Conservation (phyloP, 2,888 invertebrate species). For the Campoplex capitator region DNA sequence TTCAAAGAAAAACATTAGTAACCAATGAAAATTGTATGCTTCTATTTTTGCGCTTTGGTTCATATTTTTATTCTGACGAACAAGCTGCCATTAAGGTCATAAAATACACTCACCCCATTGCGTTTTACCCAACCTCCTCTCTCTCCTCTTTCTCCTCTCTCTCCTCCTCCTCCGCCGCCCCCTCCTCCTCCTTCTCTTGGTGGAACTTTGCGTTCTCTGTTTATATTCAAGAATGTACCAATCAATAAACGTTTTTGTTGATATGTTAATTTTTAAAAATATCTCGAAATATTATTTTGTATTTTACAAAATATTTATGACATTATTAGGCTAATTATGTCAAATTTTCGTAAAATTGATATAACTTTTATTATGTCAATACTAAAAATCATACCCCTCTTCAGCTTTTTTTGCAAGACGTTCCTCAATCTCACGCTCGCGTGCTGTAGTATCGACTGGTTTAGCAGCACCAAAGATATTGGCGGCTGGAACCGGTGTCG, state of each 20-base stretch:
- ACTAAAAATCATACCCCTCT: slow-evolving; percentile 73
- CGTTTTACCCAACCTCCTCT: slow-evolving; percentile 77
- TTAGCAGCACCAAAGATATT: slow-evolving; percentile 97
- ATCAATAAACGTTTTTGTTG: neutral
- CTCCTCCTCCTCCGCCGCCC: slow-evolving; percentile 2
- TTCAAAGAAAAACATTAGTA: neutral
- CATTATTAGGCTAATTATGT: neutral
- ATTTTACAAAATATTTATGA: too few species aligned
- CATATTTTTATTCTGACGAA: neutral
- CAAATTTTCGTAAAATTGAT: neutral
- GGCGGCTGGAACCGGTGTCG: slow-evolving; percentile 87
- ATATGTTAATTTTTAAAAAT: neutral
- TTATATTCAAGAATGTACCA: neutral
- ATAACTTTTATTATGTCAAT: neutral
- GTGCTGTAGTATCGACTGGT: slow-evolving; percentile 96
- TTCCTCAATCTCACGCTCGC: slow-evolving; percentile 96
- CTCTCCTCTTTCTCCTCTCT: neutral
- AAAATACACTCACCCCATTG: slow-evolving; percentile 74
- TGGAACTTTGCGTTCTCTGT: slow-evolving; percentile 70
- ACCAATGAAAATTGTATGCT: neutral
- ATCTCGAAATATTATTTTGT: neutral
- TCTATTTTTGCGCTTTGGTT: neutral
- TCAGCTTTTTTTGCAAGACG: slow-evolving; percentile 88
- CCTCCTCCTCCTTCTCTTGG: slow-evolving; percentile 71
- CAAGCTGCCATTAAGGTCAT: neutral